Evolutionary conservation across 2,113 vertebrate genomes (phyloP).

Genomic region (Lepisosteus oculatus): DNA sequence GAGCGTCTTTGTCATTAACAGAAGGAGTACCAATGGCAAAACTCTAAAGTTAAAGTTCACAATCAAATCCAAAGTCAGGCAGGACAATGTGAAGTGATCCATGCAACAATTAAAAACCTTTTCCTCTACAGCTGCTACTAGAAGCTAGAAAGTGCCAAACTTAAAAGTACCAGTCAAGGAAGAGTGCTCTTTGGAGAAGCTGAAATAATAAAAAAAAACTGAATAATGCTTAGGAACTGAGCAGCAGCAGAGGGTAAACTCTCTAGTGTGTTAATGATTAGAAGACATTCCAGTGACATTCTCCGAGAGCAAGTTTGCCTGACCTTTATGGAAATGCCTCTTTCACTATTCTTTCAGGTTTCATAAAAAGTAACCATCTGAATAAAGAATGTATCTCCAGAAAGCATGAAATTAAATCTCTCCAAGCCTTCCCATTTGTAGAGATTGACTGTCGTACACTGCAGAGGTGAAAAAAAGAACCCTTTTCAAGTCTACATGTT

Average conservation of each 20-base stretch:
- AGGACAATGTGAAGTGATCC: constrained; percentile 1
- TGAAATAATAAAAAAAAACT: neutral
- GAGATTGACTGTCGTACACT: neutral
- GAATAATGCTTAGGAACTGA: neutral
- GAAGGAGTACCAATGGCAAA: too few relatives aligned
- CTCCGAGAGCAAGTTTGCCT: constrained; percentile 8
- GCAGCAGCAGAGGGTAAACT: neutral
- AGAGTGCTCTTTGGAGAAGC: neutral
- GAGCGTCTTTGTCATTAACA: neutral
- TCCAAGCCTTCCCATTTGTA: neutral
- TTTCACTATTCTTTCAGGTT: constrained; percentile 27
- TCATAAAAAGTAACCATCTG: constrained; percentile 10
- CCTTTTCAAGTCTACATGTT: neutral
- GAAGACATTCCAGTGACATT: constrained; percentile 11
- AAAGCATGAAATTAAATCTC: constrained; percentile 8
- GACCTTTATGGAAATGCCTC: constrained; percentile 12
- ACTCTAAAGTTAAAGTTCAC: too few relatives aligned
- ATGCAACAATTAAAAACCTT: constrained; percentile 22
- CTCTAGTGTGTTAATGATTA: neutral
- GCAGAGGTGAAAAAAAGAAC: neutral
- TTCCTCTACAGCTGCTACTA: neutral
- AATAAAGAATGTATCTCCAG: constrained; percentile 2
- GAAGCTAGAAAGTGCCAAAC: neutral
- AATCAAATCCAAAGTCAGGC: too few relatives aligned
- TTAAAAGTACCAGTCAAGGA: neutral